These are phyloP conservation scores for Drosophila teissieri DNA, from an alignment of 1,140 invertebrate genomes.

Conservation along the genomic window DNA sequence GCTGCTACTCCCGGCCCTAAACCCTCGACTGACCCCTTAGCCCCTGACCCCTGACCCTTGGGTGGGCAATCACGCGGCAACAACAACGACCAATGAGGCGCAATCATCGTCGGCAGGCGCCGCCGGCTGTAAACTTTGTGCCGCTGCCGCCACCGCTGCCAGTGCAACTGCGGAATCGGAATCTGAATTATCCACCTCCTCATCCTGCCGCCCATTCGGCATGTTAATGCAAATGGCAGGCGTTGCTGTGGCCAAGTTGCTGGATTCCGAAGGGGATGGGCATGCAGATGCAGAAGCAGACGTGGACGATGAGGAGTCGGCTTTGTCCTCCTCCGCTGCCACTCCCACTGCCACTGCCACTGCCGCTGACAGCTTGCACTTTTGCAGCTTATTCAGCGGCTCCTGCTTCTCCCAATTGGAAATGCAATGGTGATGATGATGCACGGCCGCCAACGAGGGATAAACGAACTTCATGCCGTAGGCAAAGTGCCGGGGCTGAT, in stretches of 20 bases:
- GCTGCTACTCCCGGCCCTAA: slow-evolving; percentile 11
- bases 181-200: slow-evolving; percentile 3
- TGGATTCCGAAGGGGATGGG: slow-evolving; percentile 11
- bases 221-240: slow-evolving; percentile 80
- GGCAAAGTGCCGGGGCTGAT: slow-evolving; percentile 79
- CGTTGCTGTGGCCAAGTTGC: slow-evolving; percentile 47
- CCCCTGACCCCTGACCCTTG: slow-evolving; percentile 8
- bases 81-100: slow-evolving; percentile 78
- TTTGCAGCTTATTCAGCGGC: slow-evolving; percentile 66
- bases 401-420: slow-evolving; percentile 69
- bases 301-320: slow-evolving; percentile 8
- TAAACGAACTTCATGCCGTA: slow-evolving; percentile 84
- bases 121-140: slow-evolving; percentile 70
- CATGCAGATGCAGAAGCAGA: not conserved
- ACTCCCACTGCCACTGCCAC: slow-evolving; percentile 51
- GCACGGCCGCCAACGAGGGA: slow-evolving; percentile 77
- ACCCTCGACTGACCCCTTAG: slow-evolving; percentile 23
- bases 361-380: slow-evolving; percentile 80
- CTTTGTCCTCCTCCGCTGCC: slow-evolving; percentile 43
- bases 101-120: slow-evolving; percentile 75
- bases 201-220: slow-evolving; percentile 50
- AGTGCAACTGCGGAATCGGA: slow-evolving; percentile 24
- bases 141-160: slow-evolving; percentile 23
- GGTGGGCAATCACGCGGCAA: slow-evolving; percentile 78
- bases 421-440: slow-evolving; percentile 79